phyloP scores from a whole-genome alignment of 2,797 vertebrate species.

The Euthynnus affinis region DNA sequence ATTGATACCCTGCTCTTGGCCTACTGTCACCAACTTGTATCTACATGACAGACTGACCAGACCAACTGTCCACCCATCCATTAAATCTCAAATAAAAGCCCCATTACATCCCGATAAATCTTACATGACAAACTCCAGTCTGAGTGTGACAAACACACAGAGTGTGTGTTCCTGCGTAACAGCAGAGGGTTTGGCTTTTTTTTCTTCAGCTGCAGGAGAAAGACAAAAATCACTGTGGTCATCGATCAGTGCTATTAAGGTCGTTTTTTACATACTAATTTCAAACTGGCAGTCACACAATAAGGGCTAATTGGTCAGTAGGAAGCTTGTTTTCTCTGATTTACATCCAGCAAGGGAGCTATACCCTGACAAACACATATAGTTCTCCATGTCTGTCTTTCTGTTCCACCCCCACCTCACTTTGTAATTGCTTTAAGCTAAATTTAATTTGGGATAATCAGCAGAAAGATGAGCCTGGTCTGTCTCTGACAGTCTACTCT shows the following conservation, averaged over 20 bases:
- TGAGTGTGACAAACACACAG: neutral
- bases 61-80: neutral
- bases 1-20: neutral
- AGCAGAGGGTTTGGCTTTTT: neutral
- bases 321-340: conserved; percentile 40
- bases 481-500: conserved; percentile 29
- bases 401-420: neutral
- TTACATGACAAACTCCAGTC: neutral
- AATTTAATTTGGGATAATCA: conserved; percentile 70
- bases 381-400: neutral
- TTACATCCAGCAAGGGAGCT: conserved; percentile 16
- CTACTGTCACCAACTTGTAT: neutral
- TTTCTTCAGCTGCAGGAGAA: conserved; percentile 31
- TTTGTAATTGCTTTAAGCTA: conserved; percentile 67
- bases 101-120: neutral
- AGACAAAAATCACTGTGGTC: conserved; percentile 3
- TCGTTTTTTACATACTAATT: conserved; percentile 68
- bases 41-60: neutral
- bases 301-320: conserved; percentile 46
- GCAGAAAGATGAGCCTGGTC: conserved; percentile 52
- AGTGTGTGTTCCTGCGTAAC: neutral
- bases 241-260: conserved; percentile 56
- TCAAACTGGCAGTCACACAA: conserved; percentile 34
- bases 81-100: neutral
- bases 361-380: neutral